Base-by-base conservation (phyloP, 2,797 vertebrate genomes). In the Pangasius djambal region DNA sequence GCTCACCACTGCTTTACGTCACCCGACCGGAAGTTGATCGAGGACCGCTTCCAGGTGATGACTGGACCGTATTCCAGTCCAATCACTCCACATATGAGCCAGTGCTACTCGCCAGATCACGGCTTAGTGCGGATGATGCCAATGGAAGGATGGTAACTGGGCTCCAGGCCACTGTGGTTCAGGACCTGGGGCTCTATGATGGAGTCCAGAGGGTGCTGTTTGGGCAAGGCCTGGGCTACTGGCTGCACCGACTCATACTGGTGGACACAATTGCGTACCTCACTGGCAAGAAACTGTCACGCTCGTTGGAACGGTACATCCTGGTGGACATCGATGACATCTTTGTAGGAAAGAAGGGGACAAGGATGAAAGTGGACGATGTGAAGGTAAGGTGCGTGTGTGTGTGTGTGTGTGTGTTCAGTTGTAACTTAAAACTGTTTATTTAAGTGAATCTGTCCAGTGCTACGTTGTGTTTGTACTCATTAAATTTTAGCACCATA, bases 261-360 rank as follows among this genome's bases (percentile, higher is more conserved):
- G 95, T 99, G 89, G 98, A 99, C 8, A 97, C 98, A 92, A 95
- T 99, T 89, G 96, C 97, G 57, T 99, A 97, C 96, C 95, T 99
- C 92, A 98, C 98, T 0, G 97, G 98, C 86, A 97, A 97, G 92
- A 98, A 96, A 92, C 96, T 99, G 85, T 96, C 94, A 0, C 89
- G 98, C 86, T 97, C 98, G 37, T 94, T 99, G 96, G 97, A 99
- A 34, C 96, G 98, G 74, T 98, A 98, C 94, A 95, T 99, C 90
- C 96, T 99, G 90, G 98, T 99, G 90, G 98, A 99, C 95, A 98
- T 99, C 65, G 98, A 99, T 20, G 98, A 99, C 92, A 99, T 99
- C 94, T 99, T 99, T 22, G 98, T 99, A 12, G 98, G 98, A 63
- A 99, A 99, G 91, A 98, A 99, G 91, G 97, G 98, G n/a, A 99